Conservation (phyloP, 2,888 invertebrate genomes). For the Thymelicus lineola region DNA sequence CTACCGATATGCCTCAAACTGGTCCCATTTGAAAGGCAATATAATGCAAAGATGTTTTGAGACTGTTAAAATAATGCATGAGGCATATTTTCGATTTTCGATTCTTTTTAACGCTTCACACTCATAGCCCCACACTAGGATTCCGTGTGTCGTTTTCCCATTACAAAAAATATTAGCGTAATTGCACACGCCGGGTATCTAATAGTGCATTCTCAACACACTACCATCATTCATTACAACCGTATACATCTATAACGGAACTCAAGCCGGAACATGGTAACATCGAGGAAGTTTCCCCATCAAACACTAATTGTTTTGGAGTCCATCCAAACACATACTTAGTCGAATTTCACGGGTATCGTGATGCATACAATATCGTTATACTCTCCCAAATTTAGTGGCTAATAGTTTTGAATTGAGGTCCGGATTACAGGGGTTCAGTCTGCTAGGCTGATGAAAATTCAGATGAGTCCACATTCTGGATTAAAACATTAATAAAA, state of each 20-base stretch:
- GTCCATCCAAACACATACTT: conserved; percentile 80
- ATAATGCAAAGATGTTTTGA: too few relatives aligned
- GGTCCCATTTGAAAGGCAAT: too few relatives aligned
- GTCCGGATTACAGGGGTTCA: conserved; percentile 13
- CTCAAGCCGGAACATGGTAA: conserved; percentile 11
- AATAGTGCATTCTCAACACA: too few relatives aligned
- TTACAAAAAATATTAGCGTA: too few relatives aligned
- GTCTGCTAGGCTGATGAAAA: conserved; percentile 16
- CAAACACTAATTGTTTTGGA: conserved; percentile 81
- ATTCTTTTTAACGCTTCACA: too few relatives aligned
- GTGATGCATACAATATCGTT: conserved; percentile 38
- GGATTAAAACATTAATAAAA: conserved; percentile 5
- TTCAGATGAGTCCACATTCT: conserved; percentile 12
- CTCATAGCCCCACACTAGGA: too few relatives aligned
- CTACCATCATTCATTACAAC: neutral
- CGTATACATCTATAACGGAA: conserved; percentile 9
- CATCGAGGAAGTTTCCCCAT: conserved; percentile 11
- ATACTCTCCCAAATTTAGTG: conserved; percentile 20
- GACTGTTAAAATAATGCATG: too few relatives aligned
- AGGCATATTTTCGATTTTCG: too few relatives aligned
- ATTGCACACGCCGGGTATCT: too few relatives aligned
- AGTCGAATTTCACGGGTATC: conserved; percentile 69
- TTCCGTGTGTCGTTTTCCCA: too few relatives aligned
- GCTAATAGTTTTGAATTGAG: conserved; percentile 37
- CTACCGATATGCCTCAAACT: too few relatives aligned